Evolutionary conservation across 2,113 vertebrate species (phyloP).

Genomic region (Fulmarus glacialis): DNA sequence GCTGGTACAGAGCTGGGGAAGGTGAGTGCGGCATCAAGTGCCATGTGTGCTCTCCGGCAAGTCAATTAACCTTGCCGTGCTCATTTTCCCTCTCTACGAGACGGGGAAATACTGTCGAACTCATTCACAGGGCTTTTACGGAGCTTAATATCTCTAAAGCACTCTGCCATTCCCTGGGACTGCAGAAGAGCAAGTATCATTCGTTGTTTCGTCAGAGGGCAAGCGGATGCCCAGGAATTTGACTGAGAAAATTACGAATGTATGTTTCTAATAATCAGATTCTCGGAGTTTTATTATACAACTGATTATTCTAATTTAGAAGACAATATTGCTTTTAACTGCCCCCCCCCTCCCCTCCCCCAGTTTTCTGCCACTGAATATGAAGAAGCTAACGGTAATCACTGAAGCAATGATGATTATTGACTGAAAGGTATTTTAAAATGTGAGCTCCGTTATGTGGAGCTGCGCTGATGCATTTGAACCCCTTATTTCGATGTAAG

Average conservation of each 20-base stretch:
- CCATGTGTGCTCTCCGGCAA: background rate
- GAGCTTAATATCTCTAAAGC: background rate
- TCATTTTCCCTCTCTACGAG: background rate
- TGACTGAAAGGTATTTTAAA: conserved; percentile 68
- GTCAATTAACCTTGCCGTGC: background rate
- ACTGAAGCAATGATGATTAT: conserved; percentile 61
- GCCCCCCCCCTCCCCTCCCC: background rate
- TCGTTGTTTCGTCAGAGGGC: background rate
- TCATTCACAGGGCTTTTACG: background rate
- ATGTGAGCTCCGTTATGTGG: conserved; percentile 31
- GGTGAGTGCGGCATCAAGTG: background rate
- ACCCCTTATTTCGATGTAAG: background rate
- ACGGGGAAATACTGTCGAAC: background rate
- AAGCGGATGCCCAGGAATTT: background rate
- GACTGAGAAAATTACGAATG: background rate
- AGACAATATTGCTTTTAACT: conserved; percentile 12
- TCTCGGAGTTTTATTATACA: background rate
- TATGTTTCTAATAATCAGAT: background rate
- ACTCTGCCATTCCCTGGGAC: background rate
- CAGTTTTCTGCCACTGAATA: conserved; percentile 31
- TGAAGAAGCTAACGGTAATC: conserved; percentile 57
- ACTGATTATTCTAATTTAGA: conserved; percentile 1
- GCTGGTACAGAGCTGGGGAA: background rate
- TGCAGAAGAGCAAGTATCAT: background rate
- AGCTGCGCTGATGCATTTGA: background rate